Conservation (phyloP, 1,140 invertebrate species). For the Achroia grisella region DNA sequence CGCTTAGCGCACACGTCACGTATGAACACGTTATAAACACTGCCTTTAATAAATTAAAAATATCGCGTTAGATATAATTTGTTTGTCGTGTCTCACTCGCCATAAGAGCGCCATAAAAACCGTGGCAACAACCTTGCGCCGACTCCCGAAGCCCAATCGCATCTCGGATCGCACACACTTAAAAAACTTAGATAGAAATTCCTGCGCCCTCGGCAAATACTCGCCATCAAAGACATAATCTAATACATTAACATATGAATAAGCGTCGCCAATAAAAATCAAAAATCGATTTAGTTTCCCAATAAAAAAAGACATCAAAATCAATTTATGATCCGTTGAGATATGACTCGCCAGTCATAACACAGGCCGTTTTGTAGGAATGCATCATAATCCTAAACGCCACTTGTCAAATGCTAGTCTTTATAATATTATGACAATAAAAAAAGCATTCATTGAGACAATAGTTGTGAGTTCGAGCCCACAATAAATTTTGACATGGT, state of each 20-base stretch:
- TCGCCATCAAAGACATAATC: constrained; percentile 29
- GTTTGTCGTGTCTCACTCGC: constrained; percentile 10
- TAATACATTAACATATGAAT: constrained; percentile 59
- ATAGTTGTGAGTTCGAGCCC: constrained; percentile 52
- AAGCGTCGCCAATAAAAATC: constrained; percentile 46
- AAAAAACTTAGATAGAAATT: constrained; percentile 13
- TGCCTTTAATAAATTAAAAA: constrained; percentile 61
- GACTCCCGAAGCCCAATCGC: not conserved
- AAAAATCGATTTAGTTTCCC: constrained; percentile 49
- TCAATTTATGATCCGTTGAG: constrained; percentile 58
- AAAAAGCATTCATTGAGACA: constrained; percentile 71
- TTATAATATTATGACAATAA: constrained; percentile 67
- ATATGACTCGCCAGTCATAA: constrained; percentile 41
- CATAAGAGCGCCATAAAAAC: constrained; percentile 18
- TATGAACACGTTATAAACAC: constrained; percentile 48
- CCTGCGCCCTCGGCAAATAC: constrained; percentile 11
- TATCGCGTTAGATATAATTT: constrained; percentile 41
- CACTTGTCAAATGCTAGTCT: constrained; percentile 55
- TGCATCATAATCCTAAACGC: constrained; percentile 53
- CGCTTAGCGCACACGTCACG: constrained; percentile 51
- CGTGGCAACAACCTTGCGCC: constrained; percentile 16
- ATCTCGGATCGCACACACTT: constrained; percentile 5
- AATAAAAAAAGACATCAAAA: constrained; percentile 59
- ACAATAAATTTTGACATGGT: constrained; percentile 66
- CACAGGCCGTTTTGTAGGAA: constrained; percentile 24